Conservation (phyloP, 2,797 vertebrate species). For the Epinephelus coioides region DNA sequence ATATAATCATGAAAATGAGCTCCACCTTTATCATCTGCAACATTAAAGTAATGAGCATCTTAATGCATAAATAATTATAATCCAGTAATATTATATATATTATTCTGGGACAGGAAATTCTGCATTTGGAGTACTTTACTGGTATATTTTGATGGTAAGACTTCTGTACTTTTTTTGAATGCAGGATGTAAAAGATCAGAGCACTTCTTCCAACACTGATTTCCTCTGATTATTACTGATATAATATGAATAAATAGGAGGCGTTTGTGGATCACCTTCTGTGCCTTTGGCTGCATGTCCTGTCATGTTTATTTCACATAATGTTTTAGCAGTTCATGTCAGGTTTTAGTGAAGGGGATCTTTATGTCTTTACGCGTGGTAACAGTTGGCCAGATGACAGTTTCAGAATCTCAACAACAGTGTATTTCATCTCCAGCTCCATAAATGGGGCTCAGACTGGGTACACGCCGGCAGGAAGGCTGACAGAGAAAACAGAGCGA, state of each 20-base stretch:
- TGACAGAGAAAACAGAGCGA: conserved; percentile 37
- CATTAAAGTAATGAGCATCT: too few species aligned
- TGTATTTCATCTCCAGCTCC: conserved; percentile 7
- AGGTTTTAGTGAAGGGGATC: too few species aligned
- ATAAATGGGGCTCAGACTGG: conserved; percentile 30
- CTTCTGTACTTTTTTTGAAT: not conserved
- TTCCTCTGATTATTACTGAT: not conserved
- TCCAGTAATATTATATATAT: too few species aligned
- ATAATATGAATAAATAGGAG: not conserved
- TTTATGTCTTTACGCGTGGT: not conserved
- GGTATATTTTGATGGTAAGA: too few species aligned
- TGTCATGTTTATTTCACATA: not conserved
- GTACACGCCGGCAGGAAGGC: conserved; percentile 28
- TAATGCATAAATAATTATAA: too few species aligned
- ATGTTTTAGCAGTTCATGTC: too few species aligned
- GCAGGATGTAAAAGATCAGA: too few species aligned
- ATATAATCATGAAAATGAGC: too few species aligned
- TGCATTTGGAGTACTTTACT: too few species aligned
- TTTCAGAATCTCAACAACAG: not conserved
- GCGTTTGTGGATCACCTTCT: not conserved
- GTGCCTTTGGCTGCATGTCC: not conserved
- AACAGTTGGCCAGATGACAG: not conserved
- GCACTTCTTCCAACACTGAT: not conserved
- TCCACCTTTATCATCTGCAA: too few species aligned
- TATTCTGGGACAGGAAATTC: too few species aligned